phyloP scores from a whole-genome alignment of 2,888 invertebrate genomes.

The Dryobotodes eremita region DNA sequence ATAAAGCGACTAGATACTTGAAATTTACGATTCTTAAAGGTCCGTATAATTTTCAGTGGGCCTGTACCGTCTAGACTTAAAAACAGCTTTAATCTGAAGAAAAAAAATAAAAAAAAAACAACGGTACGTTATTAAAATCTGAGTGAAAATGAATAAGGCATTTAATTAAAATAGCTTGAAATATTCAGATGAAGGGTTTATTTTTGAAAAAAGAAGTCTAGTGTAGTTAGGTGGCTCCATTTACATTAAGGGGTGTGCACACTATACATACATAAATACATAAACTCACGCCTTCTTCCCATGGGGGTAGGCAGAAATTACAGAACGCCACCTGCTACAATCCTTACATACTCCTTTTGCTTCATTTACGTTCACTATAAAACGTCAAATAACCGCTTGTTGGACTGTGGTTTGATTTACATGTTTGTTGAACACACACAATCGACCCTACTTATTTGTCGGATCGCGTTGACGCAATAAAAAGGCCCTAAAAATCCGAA shows the following conservation, averaged over 20 bases:
- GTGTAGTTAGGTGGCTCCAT: slow-evolving; percentile 7
- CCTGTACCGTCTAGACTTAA: slow-evolving; percentile 47
- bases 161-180: slow-evolving; percentile 44
- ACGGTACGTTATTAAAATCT: slow-evolving; percentile 30
- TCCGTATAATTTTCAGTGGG: slow-evolving; percentile 56
- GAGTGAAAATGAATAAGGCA: slow-evolving; percentile 35
- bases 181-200: slow-evolving; percentile 17
- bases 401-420: slow-evolving; percentile 5
- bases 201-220: slow-evolving; percentile 10
- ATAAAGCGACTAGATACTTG: slow-evolving; percentile 50
- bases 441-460: slow-evolving; percentile 43
- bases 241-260: slow-evolving; percentile 13
- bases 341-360: background rate
- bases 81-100: slow-evolving; percentile 39
- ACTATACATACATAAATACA: background rate
- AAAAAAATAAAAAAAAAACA: slow-evolving; percentile 43
- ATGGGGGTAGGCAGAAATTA: background rate
- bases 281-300: background rate
- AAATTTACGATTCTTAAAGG: slow-evolving; percentile 59
- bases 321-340: background rate
- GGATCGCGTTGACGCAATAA: slow-evolving; percentile 46
- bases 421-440: slow-evolving; percentile 26
- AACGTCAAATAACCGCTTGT: background rate
- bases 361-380: background rate
- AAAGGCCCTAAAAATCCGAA: slow-evolving; percentile 52